Base-by-base conservation (phyloP, 1,140 invertebrate species). In the Lasioglossum baleicum region DNA sequence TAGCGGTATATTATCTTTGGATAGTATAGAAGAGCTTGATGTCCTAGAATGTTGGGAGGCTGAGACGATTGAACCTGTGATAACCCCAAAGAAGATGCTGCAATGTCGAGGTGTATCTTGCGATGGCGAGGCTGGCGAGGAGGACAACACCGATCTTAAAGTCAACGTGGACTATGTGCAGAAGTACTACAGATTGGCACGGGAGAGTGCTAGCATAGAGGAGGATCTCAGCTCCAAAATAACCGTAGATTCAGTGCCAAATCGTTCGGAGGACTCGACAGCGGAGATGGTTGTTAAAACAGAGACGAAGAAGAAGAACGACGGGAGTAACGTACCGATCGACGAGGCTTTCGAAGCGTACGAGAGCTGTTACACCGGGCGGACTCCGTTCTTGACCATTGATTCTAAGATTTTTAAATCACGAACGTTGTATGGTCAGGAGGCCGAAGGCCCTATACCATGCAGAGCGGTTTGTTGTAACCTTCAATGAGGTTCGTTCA, bases 271-370 rank as follows among this genome's bases (percentile, higher is more conserved):
- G 26, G 65, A 81, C 22, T 56, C 56, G 8, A n/a, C 67, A n/a
- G 58, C 68, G 42, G 88, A 84, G 0, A 35, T 35, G 35, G 35
- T 35, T 5, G 35, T 35, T 35, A 35, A 35, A 2, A 58, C 88
- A 13, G 81, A 80, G 26, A 75, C 48, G 48, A 72, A 69, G 31
- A 68, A 15, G 35, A 68, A 35, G 42, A 69, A 68, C 17, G 68
- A 63, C 26, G 67, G 80, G 40, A 78, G 44, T n/a, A 61, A 81
- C 56, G 73, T 90, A 15, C 90, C 89, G 1, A 84, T 93, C 26
- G 92, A 93, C 26, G 92, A 93, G 44, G 92, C 92, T 68, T 89
- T 91, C n/a, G 92, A 93, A 63, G 91, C 88, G 60, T 93, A 92
- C 51, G 92, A 93, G 75, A 93, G 91, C 72, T 92, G 76, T 73